Evolutionary conservation across 2,797 vertebrate genomes (phyloP).

Genomic region (Acanthornis magna): DNA sequence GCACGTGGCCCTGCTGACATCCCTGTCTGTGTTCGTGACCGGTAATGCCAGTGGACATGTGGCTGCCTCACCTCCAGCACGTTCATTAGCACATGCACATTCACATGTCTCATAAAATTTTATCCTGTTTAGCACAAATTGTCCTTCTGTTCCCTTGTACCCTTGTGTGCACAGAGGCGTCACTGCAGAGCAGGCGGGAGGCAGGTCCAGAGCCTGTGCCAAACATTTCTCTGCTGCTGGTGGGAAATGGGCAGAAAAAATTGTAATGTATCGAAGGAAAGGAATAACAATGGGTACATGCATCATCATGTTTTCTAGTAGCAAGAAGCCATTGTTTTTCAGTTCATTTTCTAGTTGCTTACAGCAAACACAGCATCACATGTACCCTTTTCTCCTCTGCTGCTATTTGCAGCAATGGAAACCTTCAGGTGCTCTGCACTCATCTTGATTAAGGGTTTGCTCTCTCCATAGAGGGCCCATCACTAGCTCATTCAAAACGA

Average conservation of each 20-base stretch:
- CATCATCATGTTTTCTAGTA: neutral
- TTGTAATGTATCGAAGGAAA: neutral
- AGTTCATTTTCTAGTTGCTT: neutral
- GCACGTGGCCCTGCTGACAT: accelerated
- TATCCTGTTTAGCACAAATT: neutral
- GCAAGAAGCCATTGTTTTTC: neutral
- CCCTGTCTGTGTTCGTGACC: accelerated
- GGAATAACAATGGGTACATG: neutral
- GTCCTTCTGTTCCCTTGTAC: neutral
- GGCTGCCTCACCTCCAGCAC: neutral
- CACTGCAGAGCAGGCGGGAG: accelerated
- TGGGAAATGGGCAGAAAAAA: neutral
- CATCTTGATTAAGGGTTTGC: conserved; percentile 8
- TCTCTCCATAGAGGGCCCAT: neutral
- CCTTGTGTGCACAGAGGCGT: accelerated
- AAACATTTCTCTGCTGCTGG: neutral
- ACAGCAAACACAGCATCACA: neutral
- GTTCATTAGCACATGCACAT: neutral
- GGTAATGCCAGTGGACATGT: accelerated
- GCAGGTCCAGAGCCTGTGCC: neutral
- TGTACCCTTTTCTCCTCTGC: neutral
- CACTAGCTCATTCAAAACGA: neutral
- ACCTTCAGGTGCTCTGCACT: neutral
- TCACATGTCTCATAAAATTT: accelerated
- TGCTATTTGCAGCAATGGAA: conserved; percentile 10